These are phyloP conservation scores for Platyura marginata DNA, from an alignment of 1,140 invertebrate species.

Conservation along the genomic window DNA sequence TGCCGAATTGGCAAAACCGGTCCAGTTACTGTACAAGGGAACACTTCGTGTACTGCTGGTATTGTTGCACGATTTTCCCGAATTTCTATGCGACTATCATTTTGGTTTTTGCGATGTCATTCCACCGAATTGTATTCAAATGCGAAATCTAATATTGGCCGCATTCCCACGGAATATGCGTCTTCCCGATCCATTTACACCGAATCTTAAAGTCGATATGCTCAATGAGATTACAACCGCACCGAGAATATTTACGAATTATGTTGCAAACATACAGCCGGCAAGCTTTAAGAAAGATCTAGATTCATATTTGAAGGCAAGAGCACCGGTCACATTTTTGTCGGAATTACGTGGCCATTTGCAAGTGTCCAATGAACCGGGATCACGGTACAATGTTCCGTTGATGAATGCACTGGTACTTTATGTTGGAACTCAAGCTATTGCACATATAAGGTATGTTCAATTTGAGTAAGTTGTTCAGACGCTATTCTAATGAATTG, in stretches of 20 bases:
- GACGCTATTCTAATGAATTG: too few relatives aligned
- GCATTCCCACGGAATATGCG: slow-evolving; percentile 97
- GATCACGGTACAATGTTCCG: slow-evolving; percentile 84
- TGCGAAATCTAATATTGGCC: slow-evolving; percentile 94
- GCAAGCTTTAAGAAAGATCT: slow-evolving; percentile 83
- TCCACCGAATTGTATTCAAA: slow-evolving; percentile 96
- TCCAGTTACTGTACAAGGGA: slow-evolving; percentile 88
- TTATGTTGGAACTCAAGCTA: slow-evolving; percentile 94
- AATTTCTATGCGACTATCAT: slow-evolving; percentile 97
- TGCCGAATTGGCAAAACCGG: slow-evolving; percentile 84
- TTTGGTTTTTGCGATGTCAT: slow-evolving; percentile 99
- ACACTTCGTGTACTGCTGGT: slow-evolving; percentile 90
- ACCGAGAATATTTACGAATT: slow-evolving; percentile 81
- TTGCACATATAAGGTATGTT: slow-evolving; percentile 47
- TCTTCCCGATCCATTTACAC: slow-evolving; percentile 94
- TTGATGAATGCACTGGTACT: slow-evolving; percentile 94
- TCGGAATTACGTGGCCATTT: slow-evolving; percentile 79
- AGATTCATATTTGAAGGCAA: slow-evolving; percentile 87
- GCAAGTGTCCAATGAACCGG: slow-evolving; percentile 68
- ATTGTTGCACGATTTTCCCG: slow-evolving; percentile 95
- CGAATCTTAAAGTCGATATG: slow-evolving; percentile 92
- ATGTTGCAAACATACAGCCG: slow-evolving; percentile 71
- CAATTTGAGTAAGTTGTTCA: too few relatives aligned
- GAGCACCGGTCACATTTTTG: slow-evolving; percentile 89
- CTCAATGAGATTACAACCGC: slow-evolving; percentile 67